A percentile compares a stretch with the other conserved stretches of the same genome.
Conservation (phyloP, 2,888 invertebrate species). For the Dasysyrphus albostriatus region DNA sequence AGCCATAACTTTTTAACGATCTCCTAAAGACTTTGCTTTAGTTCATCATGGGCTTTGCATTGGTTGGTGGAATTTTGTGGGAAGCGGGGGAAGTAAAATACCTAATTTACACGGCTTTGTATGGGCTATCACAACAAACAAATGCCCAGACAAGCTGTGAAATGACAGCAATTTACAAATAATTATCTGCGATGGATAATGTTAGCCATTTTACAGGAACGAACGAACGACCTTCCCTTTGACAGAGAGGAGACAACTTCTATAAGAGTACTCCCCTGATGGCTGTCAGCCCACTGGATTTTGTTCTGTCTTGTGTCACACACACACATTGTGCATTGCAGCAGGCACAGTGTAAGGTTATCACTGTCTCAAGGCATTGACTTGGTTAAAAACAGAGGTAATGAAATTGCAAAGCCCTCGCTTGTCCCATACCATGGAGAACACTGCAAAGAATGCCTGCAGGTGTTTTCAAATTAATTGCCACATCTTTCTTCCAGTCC, state of each 20-base stretch:
- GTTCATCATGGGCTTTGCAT: neutral
- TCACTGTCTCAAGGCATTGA: constrained; percentile 28
- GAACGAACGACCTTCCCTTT: constrained; percentile 33
- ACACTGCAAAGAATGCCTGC: constrained; percentile 18
- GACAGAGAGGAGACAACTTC: neutral
- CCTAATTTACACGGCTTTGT: constrained; percentile 13
- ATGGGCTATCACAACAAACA: constrained; percentile 1
- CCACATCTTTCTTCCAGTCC: constrained; percentile 42
- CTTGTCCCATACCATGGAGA: neutral
- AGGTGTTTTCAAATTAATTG: constrained; percentile 60
- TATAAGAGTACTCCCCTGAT: neutral
- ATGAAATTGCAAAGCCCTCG: constrained; percentile 16
- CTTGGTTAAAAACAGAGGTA: neutral
- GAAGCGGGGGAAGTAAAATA: too few relatives aligned
- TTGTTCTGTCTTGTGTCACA: constrained; percentile 59
- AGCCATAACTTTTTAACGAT: constrained; percentile 57
- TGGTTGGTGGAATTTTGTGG: neutral
- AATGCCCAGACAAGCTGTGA: constrained; percentile 21
- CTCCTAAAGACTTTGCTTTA: neutral
- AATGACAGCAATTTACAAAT: constrained; percentile 39
- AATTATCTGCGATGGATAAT: constrained; percentile 10
- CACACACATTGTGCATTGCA: constrained; percentile 44
- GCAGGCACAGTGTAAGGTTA: constrained; percentile 1
- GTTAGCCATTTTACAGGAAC: constrained; percentile 3
- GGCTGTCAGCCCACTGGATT: constrained; percentile 43